A percentile compares a stretch with the other conserved stretches of the same genome.
Evolutionary conservation across 2,888 invertebrate species (phyloP).

Genomic region (Cephus spinipes): DNA sequence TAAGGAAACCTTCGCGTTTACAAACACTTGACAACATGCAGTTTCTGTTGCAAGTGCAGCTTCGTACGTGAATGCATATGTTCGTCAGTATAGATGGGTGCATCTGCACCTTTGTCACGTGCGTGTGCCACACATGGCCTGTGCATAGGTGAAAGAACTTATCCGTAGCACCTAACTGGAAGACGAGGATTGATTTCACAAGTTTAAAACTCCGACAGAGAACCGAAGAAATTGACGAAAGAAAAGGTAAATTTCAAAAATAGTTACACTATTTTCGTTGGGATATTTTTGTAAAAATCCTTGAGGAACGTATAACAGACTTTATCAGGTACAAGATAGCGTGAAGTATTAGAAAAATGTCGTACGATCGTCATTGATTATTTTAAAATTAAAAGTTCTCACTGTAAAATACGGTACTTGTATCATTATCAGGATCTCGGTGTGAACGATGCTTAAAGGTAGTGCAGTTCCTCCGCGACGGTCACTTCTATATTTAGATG

Average conservation of each 20-base stretch:
- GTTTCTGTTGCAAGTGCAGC: background rate
- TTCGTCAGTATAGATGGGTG: background rate
- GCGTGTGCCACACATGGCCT: background rate
- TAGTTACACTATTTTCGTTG: background rate
- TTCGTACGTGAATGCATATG: background rate
- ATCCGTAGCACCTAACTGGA: background rate
- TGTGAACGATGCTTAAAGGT: conserved; percentile 52
- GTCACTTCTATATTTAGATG: conserved; percentile 67
- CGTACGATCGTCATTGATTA: no score
- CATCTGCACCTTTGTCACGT: background rate
- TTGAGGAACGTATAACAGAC: no score
- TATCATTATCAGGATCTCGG: conserved; percentile 11
- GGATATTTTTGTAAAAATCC: background rate
- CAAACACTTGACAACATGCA: background rate
- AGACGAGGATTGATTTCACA: background rate
- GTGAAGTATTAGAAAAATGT: no score
- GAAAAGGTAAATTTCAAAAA: background rate
- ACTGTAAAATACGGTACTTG: background rate
- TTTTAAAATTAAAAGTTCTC: background rate
- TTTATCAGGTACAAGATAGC: no score
- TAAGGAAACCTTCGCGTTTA: background rate
- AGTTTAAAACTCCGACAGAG: background rate
- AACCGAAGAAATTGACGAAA: background rate
- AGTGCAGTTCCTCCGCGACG: conserved; percentile 54
- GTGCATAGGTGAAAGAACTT: background rate